Evolutionary conservation across 1,140 invertebrate species (phyloP), one percentile per base, ranked within the genome.

Genomic region (Solen grandis): DNA sequence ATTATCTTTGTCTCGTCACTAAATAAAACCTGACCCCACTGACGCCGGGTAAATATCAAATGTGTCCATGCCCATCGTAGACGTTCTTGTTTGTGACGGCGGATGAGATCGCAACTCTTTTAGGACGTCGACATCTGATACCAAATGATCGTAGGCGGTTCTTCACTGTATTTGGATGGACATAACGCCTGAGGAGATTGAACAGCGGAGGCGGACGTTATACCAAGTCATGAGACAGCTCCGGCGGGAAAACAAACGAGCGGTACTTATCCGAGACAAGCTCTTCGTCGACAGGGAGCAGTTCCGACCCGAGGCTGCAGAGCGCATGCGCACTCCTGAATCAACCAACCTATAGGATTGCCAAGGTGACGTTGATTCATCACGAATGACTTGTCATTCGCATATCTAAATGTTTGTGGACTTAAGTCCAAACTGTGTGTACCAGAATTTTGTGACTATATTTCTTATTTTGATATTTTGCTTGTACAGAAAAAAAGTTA

Each of bases 331-430:
- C 57, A 8, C 25, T 19, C 19, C 8, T 13, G 10, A 10, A 8
- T 27, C n/a, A 25, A 59, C 8, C 8, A 59, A 13, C n/a, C 8
- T 59, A 13, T 59, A 59, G 57, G 57, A 59, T 59, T 22, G 57
- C 57, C 57, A 27, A 13, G 57, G 57, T 59, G 57, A 59, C 57
- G 10, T 19, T 13, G 10, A 59, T 14, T 13, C 10, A 14, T 22
- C 57, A n/a, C n/a, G n/a, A n/a, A n/a, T n/a, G n/a, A n/a, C 29
- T 19, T 59, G n/a, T 59, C 57, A 59, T 59, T 59, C 57, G n/a
- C 19, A 22, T 13, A 27, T 22, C 10, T 59, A 8, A 59, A 59
- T 59, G 57, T 59, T 14, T 59, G n/a, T n/a, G n/a, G n/a, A n/a
- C n/a, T n/a, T n/a, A n/a, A n/a, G 57, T 59, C 57, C 10, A 59